A percentile compares a stretch with the other conserved stretches of the same genome.
phyloP scores from a whole-genome alignment of 2,797 vertebrate species.

The Notamacropus eugenii region DNA sequence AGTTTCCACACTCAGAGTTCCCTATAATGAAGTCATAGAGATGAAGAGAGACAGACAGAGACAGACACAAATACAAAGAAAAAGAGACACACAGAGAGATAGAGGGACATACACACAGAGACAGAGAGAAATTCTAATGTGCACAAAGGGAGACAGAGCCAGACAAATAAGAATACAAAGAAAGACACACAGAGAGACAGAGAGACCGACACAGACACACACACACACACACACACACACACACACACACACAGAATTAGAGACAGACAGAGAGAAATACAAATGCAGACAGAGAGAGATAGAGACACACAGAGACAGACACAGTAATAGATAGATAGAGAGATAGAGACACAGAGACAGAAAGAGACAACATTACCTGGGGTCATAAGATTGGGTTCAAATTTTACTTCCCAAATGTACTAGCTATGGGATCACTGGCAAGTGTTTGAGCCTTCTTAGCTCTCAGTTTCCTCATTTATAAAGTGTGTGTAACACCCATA shows the following conservation, averaged over 20 bases:
- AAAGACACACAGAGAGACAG: too few species aligned
- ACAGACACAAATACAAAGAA: too few species aligned
- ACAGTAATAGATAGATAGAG: not conserved
- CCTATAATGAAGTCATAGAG: not conserved
- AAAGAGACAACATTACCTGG: not conserved
- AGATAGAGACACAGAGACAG: not conserved
- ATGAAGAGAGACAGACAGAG: not conserved
- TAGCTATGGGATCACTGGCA: not conserved
- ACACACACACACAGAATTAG: too few species aligned
- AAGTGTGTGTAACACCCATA: not conserved
- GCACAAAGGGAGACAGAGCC: too few species aligned
- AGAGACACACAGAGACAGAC: not conserved
- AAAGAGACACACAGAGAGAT: too few species aligned
- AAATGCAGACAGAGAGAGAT: not conserved
- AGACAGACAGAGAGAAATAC: not conserved
- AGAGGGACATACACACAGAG: too few species aligned
- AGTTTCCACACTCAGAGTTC: not conserved
- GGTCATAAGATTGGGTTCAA: not conserved
- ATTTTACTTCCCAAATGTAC: not conserved
- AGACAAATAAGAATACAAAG: fast-evolving
- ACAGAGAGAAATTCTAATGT: too few species aligned
- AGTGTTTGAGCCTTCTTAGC: not conserved
- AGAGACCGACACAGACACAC: too few species aligned
- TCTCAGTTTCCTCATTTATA: not conserved
- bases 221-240: too few species aligned